These are phyloP conservation scores for Dreissena polymorpha DNA, from an alignment of 1,140 invertebrate genomes.

Conservation along the genomic window DNA sequence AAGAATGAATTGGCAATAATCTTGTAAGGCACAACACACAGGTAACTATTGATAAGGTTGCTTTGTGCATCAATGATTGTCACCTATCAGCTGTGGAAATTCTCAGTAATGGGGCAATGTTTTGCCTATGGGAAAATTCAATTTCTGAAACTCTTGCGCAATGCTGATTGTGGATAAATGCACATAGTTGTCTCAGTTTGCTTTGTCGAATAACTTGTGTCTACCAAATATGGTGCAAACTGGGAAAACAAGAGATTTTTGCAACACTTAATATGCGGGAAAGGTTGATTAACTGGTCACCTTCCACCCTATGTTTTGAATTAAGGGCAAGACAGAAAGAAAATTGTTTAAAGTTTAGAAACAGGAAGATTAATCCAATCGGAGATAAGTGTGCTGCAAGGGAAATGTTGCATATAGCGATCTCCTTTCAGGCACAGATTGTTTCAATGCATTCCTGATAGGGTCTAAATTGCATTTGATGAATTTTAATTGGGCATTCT, in stretches of 20 bases:
- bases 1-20: too few species aligned
- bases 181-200: neutral
- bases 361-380: conserved; percentile 6
- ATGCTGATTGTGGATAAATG: too few species aligned
- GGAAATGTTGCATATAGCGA: neutral
- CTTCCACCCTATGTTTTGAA: conserved; percentile 5
- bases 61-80: too few species aligned
- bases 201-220: neutral
- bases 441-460: conserved; percentile 27
- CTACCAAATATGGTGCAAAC: conserved; percentile 32
- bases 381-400: conserved; percentile 22
- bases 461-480: conserved; percentile 19
- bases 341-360: conserved; percentile 19
- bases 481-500: conserved; percentile 50
- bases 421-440: conserved; percentile 11
- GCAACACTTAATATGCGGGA: neutral
- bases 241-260: conserved; percentile 20
- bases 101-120: too few species aligned
- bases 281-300: conserved; percentile 22
- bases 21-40: too few species aligned
- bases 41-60: too few species aligned
- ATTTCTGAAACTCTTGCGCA: too few species aligned
- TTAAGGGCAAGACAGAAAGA: conserved; percentile 7
- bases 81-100: too few species aligned
- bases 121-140: too few species aligned